These are phyloP conservation scores for Aix galericulata DNA, from an alignment of 2,113 vertebrate genomes.

Conservation along the genomic window DNA sequence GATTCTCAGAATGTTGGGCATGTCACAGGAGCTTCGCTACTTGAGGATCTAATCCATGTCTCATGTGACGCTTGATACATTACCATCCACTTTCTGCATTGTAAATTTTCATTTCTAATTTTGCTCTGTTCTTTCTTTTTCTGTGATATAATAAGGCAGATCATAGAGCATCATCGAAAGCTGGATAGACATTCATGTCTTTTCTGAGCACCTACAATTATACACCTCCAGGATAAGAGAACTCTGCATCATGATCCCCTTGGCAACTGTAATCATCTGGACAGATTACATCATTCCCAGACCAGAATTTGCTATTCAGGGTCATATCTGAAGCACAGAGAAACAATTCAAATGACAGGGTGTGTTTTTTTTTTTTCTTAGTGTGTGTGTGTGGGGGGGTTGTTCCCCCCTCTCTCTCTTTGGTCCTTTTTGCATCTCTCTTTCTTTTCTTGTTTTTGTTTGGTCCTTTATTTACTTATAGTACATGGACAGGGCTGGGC, in stretches of 20 bases:
- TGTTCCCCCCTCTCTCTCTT: too few species aligned
- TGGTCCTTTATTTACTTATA: too few species aligned
- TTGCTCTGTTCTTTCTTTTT: not conserved
- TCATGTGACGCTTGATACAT: not conserved
- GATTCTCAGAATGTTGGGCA: not conserved
- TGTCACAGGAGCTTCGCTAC: not conserved
- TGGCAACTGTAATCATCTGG: slow-evolving; percentile 1
- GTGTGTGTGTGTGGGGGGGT: too few species aligned
- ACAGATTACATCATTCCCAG: not conserved
- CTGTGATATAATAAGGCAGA: not conserved
- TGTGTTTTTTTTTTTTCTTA: too few species aligned
- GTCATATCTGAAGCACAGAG: not conserved
- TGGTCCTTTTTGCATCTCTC: too few species aligned
- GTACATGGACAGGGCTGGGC: not conserved
- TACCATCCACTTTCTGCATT: not conserved
- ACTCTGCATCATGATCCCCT: not conserved
- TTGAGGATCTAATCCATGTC: not conserved
- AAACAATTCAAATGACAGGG: not conserved
- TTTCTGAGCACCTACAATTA: slow-evolving; percentile 39
- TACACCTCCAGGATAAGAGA: not conserved
- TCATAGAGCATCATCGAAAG: not conserved
- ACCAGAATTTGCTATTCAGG: not conserved
- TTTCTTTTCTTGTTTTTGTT: too few species aligned
- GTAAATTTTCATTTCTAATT: not conserved
- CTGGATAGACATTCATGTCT: not conserved